A percentile compares a stretch with the other conserved stretches of the same genome.
phyloP scores from a whole-genome alignment of 1,140 invertebrate genomes.

The Probaryconus sp. region DNA sequence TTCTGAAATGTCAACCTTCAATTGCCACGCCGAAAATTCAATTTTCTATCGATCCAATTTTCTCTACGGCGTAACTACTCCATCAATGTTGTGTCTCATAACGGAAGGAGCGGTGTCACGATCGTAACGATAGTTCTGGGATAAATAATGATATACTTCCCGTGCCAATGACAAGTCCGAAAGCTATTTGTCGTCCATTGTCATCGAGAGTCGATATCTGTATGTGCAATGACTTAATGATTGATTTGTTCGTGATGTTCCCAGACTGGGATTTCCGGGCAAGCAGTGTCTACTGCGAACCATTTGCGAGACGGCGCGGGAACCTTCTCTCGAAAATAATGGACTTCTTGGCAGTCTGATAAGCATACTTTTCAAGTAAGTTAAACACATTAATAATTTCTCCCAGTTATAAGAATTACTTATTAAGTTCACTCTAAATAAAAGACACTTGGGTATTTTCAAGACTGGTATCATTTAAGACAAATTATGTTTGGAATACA shows the following conservation, averaged over 20 bases:
- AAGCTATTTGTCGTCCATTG: constrained; percentile 55
- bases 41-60: constrained; percentile 40
- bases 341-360: constrained; percentile 69
- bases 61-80: constrained; percentile 2
- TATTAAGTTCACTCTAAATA: background rate
- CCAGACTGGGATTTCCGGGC: constrained; percentile 67
- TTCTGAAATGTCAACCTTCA: background rate
- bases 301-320: constrained; percentile 67
- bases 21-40: constrained; percentile 15
- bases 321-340: constrained; percentile 62
- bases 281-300: constrained; percentile 67
- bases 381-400: constrained; percentile 25
- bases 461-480: no score
- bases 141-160: constrained; percentile 58
- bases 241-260: constrained; percentile 60
- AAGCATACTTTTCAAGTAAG: constrained; percentile 70
- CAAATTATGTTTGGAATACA: no score
- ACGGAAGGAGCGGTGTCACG: constrained; percentile 39
- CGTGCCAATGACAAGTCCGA: constrained; percentile 40
- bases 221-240: constrained; percentile 49
- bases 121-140: constrained; percentile 19
- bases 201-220: constrained; percentile 15
- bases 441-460: background rate
- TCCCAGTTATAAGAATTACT: no score
- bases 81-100: constrained; percentile 38